A percentile compares a stretch with the other conserved stretches of the same genome.
Evolutionary conservation across 2,797 vertebrate species (phyloP).

Genomic region (Poeciliopsis gracilis): DNA sequence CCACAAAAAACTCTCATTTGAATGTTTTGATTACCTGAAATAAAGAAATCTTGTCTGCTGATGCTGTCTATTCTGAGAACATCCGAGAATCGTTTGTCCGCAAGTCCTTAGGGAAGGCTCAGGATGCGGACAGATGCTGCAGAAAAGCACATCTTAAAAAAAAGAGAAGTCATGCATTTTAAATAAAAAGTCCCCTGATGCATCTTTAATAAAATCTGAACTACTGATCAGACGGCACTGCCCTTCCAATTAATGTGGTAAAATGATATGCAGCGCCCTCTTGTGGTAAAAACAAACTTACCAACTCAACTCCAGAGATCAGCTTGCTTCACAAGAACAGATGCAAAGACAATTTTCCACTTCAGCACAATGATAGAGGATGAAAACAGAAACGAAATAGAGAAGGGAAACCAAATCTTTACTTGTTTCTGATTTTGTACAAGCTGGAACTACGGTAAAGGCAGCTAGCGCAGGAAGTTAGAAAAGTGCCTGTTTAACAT

Average conservation of each 20-base stretch:
- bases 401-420: too few relatives aligned
- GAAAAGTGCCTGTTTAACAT: background rate
- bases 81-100: background rate
- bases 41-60: too few relatives aligned
- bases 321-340: background rate
- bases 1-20: too few relatives aligned
- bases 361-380: background rate
- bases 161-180: background rate
- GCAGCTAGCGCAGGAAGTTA: background rate
- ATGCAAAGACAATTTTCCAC: background rate
- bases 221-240: background rate
- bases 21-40: background rate
- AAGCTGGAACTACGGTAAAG: background rate
- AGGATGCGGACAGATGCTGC: background rate
- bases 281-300: background rate
- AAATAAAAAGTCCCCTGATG: background rate
- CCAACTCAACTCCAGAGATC: background rate
- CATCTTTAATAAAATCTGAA: background rate
- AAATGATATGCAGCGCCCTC: background rate
- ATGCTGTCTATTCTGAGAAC: background rate
- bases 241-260: background rate
- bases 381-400: too few relatives aligned
- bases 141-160: background rate
- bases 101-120: background rate
- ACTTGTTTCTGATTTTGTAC: background rate